phyloP scores from a whole-genome alignment of 2,797 vertebrate genomes.

The Bryconaethiops microstoma region DNA sequence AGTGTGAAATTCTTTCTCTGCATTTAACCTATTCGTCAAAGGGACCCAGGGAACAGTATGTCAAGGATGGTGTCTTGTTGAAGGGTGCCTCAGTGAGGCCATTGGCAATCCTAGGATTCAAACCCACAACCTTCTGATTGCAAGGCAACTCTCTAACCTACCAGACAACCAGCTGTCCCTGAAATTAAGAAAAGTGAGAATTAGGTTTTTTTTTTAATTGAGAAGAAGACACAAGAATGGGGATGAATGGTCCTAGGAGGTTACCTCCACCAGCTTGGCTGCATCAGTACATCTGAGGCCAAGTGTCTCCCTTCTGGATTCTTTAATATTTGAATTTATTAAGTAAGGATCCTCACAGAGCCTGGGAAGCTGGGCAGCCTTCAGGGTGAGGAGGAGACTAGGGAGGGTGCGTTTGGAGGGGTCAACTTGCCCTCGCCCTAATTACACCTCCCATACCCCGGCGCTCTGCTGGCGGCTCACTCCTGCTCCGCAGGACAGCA shows the following conservation, averaged over 20 bases:
- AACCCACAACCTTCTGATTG: too few species aligned
- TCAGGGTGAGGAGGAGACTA: constrained; percentile 20
- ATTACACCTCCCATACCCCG: constrained; percentile 60
- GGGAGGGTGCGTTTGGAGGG: constrained; percentile 11
- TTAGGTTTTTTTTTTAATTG: too few species aligned
- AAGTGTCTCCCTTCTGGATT: constrained; percentile 57
- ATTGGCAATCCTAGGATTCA: too few species aligned
- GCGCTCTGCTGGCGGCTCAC: constrained; percentile 54
- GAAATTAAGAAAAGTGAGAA: neutral
- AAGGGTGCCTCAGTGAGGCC: too few species aligned
- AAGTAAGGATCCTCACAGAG: constrained; percentile 63
- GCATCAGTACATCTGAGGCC: neutral
- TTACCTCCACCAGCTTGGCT: neutral
- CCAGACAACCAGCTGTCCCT: too few species aligned
- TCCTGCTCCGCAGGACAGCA: constrained; percentile 74
- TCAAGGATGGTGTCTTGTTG: too few species aligned
- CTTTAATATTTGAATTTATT: constrained; percentile 76
- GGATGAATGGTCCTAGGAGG: neutral
- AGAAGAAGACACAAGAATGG: neutral
- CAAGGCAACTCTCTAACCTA: too few species aligned
- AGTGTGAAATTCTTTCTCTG: too few species aligned
- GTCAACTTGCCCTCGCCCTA: constrained; percentile 51
- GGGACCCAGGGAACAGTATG: too few species aligned
- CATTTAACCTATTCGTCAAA: too few species aligned
- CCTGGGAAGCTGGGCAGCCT: constrained; percentile 32